Evolutionary conservation across 2,888 invertebrate genomes (phyloP).

Genomic region (Macroteleia sp.): DNA sequence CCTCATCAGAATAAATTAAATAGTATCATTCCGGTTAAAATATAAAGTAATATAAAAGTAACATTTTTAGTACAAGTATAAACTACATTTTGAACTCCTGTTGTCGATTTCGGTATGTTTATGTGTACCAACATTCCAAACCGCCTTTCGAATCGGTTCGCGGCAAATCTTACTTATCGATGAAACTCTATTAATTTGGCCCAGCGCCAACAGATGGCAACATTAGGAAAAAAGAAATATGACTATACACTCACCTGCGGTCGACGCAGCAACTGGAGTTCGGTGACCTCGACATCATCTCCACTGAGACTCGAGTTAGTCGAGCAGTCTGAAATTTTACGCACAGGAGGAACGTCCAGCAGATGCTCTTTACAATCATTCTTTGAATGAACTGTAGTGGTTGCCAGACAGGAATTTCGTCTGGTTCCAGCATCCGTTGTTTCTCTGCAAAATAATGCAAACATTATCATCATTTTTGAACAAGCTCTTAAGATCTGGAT

Average conservation of each 20-base stretch:
- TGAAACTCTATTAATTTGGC: conserved; percentile 22
- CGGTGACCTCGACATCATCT: conserved; percentile 87
- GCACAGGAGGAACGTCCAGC: conserved; percentile 77
- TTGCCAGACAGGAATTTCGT: conserved; percentile 78
- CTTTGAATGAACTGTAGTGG: conserved; percentile 67
- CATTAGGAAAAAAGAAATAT: conserved; percentile 24
- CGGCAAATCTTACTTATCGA: conserved; percentile 55
- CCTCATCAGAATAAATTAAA: too few relatives aligned
- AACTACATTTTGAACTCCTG: too few relatives aligned
- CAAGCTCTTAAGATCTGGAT: too few relatives aligned
- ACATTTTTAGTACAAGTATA: too few relatives aligned
- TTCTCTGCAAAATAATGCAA: too few relatives aligned
- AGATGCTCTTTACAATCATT: conserved; percentile 42
- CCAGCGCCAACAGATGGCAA: conserved; percentile 54
- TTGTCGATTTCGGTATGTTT: too few relatives aligned
- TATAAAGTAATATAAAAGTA: too few relatives aligned
- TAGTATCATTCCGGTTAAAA: too few relatives aligned
- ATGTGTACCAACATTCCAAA: too few relatives aligned
- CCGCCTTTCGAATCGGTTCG: conserved; percentile 41
- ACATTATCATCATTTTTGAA: too few relatives aligned
- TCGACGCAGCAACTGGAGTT: conserved; percentile 77
- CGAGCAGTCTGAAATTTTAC: conserved; percentile 90
- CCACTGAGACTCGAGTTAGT: conserved; percentile 90
- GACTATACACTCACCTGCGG: conserved; percentile 79
- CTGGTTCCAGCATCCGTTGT: conserved; percentile 71